phyloP scores from a whole-genome alignment of 2,797 vertebrate species.

The Tokudaia muenninki region DNA sequence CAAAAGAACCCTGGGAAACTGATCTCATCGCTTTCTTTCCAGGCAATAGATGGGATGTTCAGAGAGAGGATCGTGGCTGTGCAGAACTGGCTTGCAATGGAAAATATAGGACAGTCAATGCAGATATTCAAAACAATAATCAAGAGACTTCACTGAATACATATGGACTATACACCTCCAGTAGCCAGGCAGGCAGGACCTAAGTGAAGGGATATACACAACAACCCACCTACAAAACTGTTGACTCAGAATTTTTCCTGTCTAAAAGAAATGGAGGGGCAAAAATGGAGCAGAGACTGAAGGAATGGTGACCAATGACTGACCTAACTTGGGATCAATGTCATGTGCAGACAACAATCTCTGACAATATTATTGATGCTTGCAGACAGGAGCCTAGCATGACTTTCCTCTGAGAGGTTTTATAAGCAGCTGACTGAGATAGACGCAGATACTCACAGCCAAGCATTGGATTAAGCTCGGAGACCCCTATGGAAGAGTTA shows the following conservation, averaged over 20 bases:
- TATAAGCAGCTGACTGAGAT: neutral
- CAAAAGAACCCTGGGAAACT: neutral
- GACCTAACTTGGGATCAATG: neutral
- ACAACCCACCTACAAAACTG: neutral
- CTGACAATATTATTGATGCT: neutral
- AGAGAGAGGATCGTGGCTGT: neutral
- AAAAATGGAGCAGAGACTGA: neutral
- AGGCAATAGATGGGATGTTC: rapidly evolving
- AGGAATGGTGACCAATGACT: neutral
- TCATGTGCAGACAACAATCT: neutral
- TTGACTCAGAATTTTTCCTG: neutral
- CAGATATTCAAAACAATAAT: neutral
- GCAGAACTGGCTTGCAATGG: neutral
- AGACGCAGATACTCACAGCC: neutral
- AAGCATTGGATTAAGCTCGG: neutral
- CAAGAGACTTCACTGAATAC: neutral
- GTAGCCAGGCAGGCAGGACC: neutral
- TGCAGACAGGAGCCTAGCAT: neutral
- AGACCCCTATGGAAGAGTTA: neutral
- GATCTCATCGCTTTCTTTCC: neutral
- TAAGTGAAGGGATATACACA: neutral
- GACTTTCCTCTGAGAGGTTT: neutral
- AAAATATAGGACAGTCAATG: no score
- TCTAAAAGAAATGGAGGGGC: neutral
- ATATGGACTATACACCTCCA: neutral